Percentiles rank a stretch among this genome's conserved stretches.
Conservation (phyloP, 2,113 vertebrate species). For the Pteropus alecto region DNA sequence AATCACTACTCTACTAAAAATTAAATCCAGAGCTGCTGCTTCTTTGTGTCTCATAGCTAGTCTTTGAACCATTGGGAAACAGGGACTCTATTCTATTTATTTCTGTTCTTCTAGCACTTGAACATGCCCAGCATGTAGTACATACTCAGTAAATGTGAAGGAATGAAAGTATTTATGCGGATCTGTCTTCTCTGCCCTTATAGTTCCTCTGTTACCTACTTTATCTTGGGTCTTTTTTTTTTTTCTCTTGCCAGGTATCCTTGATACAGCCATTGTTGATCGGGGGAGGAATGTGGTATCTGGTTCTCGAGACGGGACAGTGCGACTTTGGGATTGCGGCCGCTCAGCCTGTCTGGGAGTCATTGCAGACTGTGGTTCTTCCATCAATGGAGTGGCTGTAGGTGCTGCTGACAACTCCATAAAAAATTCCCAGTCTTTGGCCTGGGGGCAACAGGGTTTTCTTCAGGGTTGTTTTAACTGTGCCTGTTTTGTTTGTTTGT, state of each 20-base stretch:
- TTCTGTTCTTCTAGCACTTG: not conserved
- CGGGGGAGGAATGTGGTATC: constrained; percentile 85
- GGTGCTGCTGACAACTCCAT: constrained; percentile 79
- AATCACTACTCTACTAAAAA: not conserved
- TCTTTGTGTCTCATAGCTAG: not conserved
- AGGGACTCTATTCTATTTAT: not conserved
- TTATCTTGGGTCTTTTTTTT: rapidly evolving
- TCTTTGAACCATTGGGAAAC: not conserved
- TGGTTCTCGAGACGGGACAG: constrained; percentile 84
- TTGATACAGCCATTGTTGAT: constrained; percentile 86
- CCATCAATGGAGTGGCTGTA: constrained; percentile 81
- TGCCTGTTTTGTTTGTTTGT: not conserved
- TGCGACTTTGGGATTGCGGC: constrained; percentile 87
- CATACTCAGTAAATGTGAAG: not conserved
- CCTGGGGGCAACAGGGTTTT: not conserved
- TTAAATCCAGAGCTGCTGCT: constrained; percentile 6
- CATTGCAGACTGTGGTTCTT: constrained; percentile 79
- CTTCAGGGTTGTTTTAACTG: not conserved
- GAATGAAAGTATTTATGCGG: not conserved
- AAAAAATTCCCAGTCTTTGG: constrained; percentile 54
- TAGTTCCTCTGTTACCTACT: not conserved
- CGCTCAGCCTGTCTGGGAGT: constrained; percentile 80
- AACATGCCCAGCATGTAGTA: not conserved
- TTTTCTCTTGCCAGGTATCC: constrained; percentile 75
- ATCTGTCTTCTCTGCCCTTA: not conserved